Conservation (phyloP, 2,797 vertebrate species). For the Hyperoplus immaculatus region DNA sequence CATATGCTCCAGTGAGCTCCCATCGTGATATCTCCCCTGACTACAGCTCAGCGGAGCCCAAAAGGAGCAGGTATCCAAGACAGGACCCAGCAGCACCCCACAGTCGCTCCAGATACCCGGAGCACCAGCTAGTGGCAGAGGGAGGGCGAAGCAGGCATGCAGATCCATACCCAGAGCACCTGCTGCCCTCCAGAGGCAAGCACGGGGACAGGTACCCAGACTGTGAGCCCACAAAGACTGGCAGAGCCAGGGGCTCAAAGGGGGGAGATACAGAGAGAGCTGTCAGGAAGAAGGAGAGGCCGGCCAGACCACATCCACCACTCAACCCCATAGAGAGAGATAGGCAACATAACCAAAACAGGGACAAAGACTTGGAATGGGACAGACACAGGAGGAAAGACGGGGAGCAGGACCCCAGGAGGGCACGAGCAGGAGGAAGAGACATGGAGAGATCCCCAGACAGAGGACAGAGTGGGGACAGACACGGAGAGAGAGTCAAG, state of each 20-base stretch:
- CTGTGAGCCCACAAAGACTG: constrained; percentile 70
- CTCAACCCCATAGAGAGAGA: constrained; percentile 68
- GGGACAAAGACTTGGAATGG: constrained; percentile 57
- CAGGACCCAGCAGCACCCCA: constrained; percentile 65
- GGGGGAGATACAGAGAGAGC: constrained; percentile 68
- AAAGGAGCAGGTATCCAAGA: constrained; percentile 82
- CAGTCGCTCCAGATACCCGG: constrained; percentile 70
- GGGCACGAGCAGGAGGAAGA: constrained; percentile 23
- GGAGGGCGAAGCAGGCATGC: constrained; percentile 65
- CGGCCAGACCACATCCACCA: constrained; percentile 76
- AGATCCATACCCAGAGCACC: constrained; percentile 75
- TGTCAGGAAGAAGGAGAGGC: constrained; percentile 79
- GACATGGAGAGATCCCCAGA: constrained; percentile 67
- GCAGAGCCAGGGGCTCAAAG: constrained; percentile 49
- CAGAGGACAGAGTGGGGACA: constrained; percentile 55
- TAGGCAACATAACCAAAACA: constrained; percentile 2
- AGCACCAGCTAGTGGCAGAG: constrained; percentile 57
- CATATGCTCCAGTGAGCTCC: constrained; percentile 40
- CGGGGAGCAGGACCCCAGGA: constrained; percentile 52
- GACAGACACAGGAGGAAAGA: constrained; percentile 57
- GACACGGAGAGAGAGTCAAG: constrained; percentile 51
- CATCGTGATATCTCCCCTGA: constrained; percentile 72
- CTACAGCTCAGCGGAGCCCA: constrained; percentile 78
- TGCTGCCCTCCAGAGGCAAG: constrained; percentile 68
- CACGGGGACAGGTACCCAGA: constrained; percentile 70